Base-by-base conservation (phyloP, 2,888 invertebrate genomes). In the Tanytarsus gracilentus region DNA sequence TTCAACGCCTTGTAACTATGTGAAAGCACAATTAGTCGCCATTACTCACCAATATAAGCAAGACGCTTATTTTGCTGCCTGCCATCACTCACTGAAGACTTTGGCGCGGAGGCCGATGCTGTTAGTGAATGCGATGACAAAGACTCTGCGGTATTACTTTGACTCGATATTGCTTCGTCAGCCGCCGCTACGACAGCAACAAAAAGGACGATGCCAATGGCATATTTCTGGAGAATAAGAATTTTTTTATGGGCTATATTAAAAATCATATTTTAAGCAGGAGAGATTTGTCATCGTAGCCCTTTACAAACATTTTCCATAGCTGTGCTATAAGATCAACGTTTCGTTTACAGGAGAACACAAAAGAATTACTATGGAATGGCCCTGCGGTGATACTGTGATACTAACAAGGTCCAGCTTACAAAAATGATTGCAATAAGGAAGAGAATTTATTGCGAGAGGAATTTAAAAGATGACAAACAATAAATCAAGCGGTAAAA, bases 61-160 rank as follows among this genome's bases (percentile, higher is more conserved):
- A 39, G 27, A 14, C 55, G 55, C n/a, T 55, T 55, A 26, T 26
- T 55, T 40, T 55, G 55, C 16, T 36, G 55, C 21, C 26, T 36
- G 9, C 9, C 11, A 39, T 55, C 40, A 25, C 40, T 39, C 23
- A 23, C n/a, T 40, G 55, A 55, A 25, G 55, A 33, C 30, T 29
- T 30, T 33, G 55, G 25, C 55, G 40, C 39, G 25, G 23, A 27
- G 2, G 33, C 23, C n/a, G n/a, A n/a, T n/a, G n/a, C n/a, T n/a
- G n/a, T n/a, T n/a, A 26, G 39, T 39, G 23, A 23, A 23, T 16
- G 14, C 16, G 9, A 6, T 44, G 14, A 18, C 23, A 9, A 18
- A 44, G 18, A 6, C 23, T 16, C 1, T 44, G 44, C 44, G 18
- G 44, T 18, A 23, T 18, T 44, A 16, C 26, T 55, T 26, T 36